Base-by-base conservation (phyloP, 1,140 invertebrate species). In the Trichonephila clavipes region DNA sequence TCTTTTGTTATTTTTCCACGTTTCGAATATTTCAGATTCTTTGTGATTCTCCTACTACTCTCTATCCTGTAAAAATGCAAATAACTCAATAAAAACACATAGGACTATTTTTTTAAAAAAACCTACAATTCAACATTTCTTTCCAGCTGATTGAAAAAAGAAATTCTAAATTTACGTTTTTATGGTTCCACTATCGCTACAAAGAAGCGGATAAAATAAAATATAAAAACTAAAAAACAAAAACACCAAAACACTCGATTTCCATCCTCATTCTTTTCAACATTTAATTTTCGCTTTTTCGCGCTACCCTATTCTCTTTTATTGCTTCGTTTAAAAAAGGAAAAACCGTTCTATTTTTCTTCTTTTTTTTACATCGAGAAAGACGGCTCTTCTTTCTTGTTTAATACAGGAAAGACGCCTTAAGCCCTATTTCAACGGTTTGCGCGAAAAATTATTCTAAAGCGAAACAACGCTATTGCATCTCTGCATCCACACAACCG, bases 361-460 rank as follows among this genome's bases (percentile, higher is more conserved):
- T 59, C n/a, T n/a, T 62, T 88, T 58, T 28, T 62, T 88, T 58
- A 86, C 58, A 86, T 59, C 19, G 83, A 51, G 28, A 21, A 86
- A 86, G 21, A 51, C 40, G 18, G 83, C 83, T 86, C 58, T 18
- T 86, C 51, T 51, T 7, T 51, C 24, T 69, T 12, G n/a, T 69
- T 69, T 69, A 69, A 69, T 69, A 69, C 24, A 69, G 66, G 66
- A 44, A 66, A 69, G 34, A 34, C 34, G 87, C 62, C 66, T 69
- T 69, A 69, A 69, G 24, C n/a, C 66, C 12, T 24, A 24, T 69
- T 69, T 69, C 66, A 21, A 28, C 66, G 66, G n/a, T 69, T 69
- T 69, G 24, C n/a, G 66, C 66, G n/a, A 88, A 88, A 88, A 62
- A 88, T 88, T 69, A 88, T 88, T 88, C 62, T 19, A n/a, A 66